A percentile compares a stretch with the other conserved stretches of the same genome.
Conservation (phyloP, 2,113 vertebrate species). For the Ardeotis arabs region DNA sequence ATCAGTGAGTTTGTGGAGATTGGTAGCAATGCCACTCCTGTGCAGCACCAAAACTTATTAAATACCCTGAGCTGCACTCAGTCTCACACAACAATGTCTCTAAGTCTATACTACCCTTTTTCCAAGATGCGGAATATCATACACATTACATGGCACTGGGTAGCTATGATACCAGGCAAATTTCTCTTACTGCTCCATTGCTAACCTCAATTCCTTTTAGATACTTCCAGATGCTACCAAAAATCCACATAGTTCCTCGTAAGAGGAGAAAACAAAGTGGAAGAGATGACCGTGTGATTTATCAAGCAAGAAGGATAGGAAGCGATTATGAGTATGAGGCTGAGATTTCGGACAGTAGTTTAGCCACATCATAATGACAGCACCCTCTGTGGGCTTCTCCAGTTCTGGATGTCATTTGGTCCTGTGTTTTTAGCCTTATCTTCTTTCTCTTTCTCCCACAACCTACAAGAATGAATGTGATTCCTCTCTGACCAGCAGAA, state of each 20-base stretch:
- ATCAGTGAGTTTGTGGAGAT: background rate
- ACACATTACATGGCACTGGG: background rate
- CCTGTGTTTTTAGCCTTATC: background rate
- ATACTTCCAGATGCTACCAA: background rate
- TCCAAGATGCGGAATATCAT: background rate
- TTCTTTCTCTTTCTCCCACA: background rate
- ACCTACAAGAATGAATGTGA: background rate
- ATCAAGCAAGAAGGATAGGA: background rate
- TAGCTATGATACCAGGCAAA: background rate
- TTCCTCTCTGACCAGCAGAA: background rate
- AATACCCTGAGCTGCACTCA: background rate
- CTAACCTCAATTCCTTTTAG: background rate
- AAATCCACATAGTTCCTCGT: background rate
- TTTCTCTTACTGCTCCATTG: background rate
- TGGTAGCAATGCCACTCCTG: background rate
- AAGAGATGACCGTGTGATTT: background rate
- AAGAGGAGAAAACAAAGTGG: background rate
- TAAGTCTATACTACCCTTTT: background rate
- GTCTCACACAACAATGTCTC: background rate
- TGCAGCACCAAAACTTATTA: background rate
- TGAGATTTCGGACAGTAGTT: background rate
- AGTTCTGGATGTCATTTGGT: background rate
- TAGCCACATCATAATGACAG: background rate
- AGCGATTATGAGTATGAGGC: background rate
- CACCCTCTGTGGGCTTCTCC: background rate